These are phyloP conservation scores for Margarornis squamiger DNA, from an alignment of 2,797 vertebrate genomes.

Conservation along the genomic window DNA sequence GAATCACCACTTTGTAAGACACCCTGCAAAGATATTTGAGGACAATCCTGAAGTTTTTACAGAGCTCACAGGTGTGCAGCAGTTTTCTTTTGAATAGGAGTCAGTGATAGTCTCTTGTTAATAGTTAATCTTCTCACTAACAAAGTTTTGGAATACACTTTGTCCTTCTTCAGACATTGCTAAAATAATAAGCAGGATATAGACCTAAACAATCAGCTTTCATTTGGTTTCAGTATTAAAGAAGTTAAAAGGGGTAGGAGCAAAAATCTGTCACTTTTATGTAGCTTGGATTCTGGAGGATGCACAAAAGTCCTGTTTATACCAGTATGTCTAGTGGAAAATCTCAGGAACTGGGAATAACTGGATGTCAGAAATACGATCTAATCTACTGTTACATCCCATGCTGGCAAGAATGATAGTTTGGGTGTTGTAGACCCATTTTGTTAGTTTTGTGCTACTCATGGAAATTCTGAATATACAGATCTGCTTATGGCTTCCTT, in stretches of 20 bases:
- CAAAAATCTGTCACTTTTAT: neutral
- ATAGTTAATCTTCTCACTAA: neutral
- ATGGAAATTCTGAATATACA: neutral
- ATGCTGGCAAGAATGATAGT: neutral
- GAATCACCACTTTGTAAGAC: conserved; percentile 91
- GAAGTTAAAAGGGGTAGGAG: neutral
- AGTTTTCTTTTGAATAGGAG: neutral
- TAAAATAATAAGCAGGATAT: neutral
- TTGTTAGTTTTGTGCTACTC: neutral
- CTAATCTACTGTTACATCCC: neutral
- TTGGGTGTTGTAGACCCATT: neutral
- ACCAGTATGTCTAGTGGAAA: neutral
- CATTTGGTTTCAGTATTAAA: neutral
- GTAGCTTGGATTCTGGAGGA: neutral
- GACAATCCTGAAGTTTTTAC: conserved; percentile 74
- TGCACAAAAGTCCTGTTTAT: neutral
- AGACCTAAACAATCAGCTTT: neutral
- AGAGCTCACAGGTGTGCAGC: conserved; percentile 81
- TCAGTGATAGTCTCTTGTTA: neutral
- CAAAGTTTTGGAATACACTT: neutral
- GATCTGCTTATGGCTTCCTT: neutral
- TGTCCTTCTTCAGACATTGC: neutral
- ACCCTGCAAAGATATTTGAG: conserved; percentile 85
- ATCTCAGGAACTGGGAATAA: neutral
- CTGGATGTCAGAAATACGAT: neutral